Conservation (phyloP, 1,140 invertebrate species). For the Psilanteris sp. region DNA sequence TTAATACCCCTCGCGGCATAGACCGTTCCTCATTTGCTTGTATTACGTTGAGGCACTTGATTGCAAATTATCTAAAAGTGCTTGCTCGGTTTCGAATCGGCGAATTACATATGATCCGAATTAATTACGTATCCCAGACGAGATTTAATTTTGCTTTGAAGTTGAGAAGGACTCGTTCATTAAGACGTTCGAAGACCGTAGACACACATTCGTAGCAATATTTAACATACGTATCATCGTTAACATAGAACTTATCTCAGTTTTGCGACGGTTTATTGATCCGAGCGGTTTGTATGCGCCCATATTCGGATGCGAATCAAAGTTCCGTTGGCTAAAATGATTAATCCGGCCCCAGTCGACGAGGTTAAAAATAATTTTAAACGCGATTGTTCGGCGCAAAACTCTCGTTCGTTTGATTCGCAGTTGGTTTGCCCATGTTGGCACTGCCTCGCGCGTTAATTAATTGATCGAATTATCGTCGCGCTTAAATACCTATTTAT, state of each 20-base stretch:
- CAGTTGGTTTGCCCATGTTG: slow-evolving; percentile 10
- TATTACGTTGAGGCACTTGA: slow-evolving; percentile 42
- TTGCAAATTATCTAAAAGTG: slow-evolving; percentile 61
- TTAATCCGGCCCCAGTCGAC: slow-evolving; percentile 15
- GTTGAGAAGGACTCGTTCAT: slow-evolving; percentile 49
- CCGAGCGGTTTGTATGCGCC: slow-evolving; percentile 22
- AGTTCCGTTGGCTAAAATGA: slow-evolving; percentile 34
- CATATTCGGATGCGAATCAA: slow-evolving; percentile 28
- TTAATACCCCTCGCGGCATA: slow-evolving; percentile 23
- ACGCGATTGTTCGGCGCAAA: not conserved
- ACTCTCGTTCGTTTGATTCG: slow-evolving; percentile 4
- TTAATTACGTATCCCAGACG: slow-evolving; percentile 62
- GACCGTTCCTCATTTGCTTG: slow-evolving; percentile 29
- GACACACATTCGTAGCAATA: slow-evolving; percentile 32
- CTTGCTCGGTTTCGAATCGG: slow-evolving; percentile 50
- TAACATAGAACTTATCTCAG: slow-evolving; percentile 47
- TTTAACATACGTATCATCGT: slow-evolving; percentile 55
- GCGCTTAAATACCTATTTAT: slow-evolving; percentile 23
- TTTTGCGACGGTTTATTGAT: slow-evolving; percentile 39
- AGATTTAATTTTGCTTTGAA: slow-evolving; percentile 63
- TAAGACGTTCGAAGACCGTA: slow-evolving; percentile 51
- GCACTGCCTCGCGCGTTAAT: slow-evolving; percentile 5
- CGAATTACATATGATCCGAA: slow-evolving; percentile 57
- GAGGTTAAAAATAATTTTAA: slow-evolving; percentile 37
- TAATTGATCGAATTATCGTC: slow-evolving; percentile 41